Conservation (phyloP, 2,113 vertebrate genomes). For the Phaethornis superciliosus region DNA sequence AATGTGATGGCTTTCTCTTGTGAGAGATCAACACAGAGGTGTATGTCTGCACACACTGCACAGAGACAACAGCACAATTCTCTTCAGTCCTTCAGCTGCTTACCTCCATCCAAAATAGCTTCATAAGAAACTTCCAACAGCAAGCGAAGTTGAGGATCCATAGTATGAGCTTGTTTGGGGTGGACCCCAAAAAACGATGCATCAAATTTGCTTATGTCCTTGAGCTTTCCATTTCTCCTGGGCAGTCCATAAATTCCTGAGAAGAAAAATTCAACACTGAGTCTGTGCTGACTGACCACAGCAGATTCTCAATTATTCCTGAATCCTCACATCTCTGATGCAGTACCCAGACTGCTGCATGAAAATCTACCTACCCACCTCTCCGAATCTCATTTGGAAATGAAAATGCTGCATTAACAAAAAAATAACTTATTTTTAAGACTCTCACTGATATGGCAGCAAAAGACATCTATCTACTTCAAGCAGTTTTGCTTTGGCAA, state of each 20-base stretch:
- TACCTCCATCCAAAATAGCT: constrained; percentile 94
- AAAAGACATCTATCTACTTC: background rate
- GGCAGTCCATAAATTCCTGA: constrained; percentile 92
- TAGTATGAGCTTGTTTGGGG: constrained; percentile 95
- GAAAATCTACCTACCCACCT: background rate
- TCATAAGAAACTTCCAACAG: constrained; percentile 92
- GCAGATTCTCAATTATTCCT: fast-evolving
- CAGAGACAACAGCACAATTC: background rate
- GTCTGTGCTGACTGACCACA: background rate
- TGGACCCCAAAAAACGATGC: constrained; percentile 92
- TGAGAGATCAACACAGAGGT: background rate
- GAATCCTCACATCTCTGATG: background rate
- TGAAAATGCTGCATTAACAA: background rate
- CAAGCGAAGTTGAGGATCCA: constrained; percentile 96
- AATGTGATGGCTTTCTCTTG: background rate
- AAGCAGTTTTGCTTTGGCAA: background rate
- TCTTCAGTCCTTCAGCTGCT: constrained; percentile 4
- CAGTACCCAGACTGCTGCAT: background rate
- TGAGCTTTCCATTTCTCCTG: constrained; percentile 91
- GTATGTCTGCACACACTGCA: background rate
- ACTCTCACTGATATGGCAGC: background rate
- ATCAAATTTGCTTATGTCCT: constrained; percentile 92
- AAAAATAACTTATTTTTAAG: background rate
- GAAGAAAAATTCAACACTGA: background rate
- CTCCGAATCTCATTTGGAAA: background rate